Evolutionary conservation across 2,888 invertebrate species (phyloP), one percentile per base, ranked within the genome.

Genomic region (Leucophenga montana): DNA sequence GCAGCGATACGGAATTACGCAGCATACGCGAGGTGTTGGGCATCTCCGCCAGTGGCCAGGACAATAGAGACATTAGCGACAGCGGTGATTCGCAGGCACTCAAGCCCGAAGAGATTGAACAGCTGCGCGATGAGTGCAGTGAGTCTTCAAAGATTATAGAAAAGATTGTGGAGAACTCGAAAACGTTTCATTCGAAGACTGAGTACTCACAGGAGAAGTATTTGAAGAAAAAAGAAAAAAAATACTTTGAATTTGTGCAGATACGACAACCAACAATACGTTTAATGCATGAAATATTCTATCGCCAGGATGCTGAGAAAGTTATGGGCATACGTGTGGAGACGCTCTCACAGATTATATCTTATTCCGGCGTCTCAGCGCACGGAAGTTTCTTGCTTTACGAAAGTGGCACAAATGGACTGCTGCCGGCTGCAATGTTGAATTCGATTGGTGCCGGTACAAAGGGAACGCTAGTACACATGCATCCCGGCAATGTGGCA

Each of bases 171-270:
- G 94, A 94, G 73, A 97, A 97, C 86, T 98, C 97, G 16, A 94
- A 93, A 77, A 97, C 97, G 0, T 99, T 98, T 88, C 91, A 92
- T 48, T 91, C 92, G 69, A 98, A 98, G 90, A 98, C 97, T 0
- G 96, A 95, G 83, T 98, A 94, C 88, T 94, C 95, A 0, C 95
- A 98, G 88, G 95, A 96, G 79, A 98, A 98, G 87, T 99, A 98
- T 88, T 91, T 98, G 56, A 95, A 94, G 81, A 98, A 98, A 87
- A 99, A 99, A 88, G 95, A 96, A 82, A 95, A 94, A 80, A 98
- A 98, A 89, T 98, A 97, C 89, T 95, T 93, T 85, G 95, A 95
- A 83, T 94, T 93, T 84, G 90, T 97, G 16, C 93, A 93, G 77
- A 91, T 98, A 62, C 90, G 94, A 5, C 92, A 91, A 84, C 97